phyloP scores from a whole-genome alignment of 2,113 vertebrate species.

The Hippocampus barbouri region DNA sequence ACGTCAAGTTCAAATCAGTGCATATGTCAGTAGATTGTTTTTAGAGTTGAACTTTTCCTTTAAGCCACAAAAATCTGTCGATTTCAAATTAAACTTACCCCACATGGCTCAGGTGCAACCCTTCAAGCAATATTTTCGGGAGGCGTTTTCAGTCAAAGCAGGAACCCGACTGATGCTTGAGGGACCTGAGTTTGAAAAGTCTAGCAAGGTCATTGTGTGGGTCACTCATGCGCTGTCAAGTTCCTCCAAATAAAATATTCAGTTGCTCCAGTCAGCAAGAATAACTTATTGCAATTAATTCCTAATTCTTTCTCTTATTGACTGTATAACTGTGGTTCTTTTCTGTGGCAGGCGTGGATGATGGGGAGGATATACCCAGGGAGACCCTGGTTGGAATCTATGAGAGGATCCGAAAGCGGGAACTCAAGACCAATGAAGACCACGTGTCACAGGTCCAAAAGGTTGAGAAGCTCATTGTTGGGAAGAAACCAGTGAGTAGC shows the following conservation, averaged over 20 bases:
- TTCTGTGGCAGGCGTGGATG: conserved; percentile 83
- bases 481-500: conserved; percentile 90
- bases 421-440: conserved; percentile 96
- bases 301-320: background rate
- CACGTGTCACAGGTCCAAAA: conserved; percentile 98
- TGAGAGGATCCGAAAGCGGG: conserved; percentile 93
- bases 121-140: background rate
- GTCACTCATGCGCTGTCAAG: background rate
- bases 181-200: too few relatives aligned
- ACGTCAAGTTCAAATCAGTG: background rate
- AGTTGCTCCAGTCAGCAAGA: background rate
- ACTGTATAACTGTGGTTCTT: background rate
- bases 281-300: background rate
- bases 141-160: background rate
- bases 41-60: background rate
- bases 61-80: too few relatives aligned
- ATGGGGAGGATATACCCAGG: conserved; percentile 93
- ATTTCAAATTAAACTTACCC: too few relatives aligned
- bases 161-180: too few relatives aligned
- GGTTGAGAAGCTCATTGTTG: conserved; percentile 97
- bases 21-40: background rate
- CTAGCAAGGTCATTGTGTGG: background rate
- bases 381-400: conserved; percentile 95
- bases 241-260: background rate
- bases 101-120: background rate